These are phyloP conservation scores for Ips typographus DNA, from an alignment of 1,140 invertebrate genomes.

Conservation along the genomic window DNA sequence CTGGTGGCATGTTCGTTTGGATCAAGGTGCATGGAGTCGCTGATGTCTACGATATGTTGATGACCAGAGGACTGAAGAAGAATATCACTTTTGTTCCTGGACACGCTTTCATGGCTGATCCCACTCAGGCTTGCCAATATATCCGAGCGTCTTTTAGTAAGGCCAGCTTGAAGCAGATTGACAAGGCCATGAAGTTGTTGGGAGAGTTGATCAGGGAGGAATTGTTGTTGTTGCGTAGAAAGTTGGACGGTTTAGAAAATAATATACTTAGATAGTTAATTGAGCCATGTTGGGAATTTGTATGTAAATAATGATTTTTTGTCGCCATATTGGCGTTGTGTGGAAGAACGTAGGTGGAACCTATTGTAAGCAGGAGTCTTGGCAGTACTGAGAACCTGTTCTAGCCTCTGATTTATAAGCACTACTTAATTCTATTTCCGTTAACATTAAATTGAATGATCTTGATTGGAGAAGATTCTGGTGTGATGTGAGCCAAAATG, in stretches of 20 bases:
- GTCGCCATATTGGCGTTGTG: background rate
- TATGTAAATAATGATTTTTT: background rate
- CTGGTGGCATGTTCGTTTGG: constrained; percentile 79
- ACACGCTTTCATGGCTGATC: constrained; percentile 66
- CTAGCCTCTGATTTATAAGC: no score
- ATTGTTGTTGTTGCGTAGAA: constrained; percentile 50
- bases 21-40: constrained; percentile 65
- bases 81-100: constrained; percentile 71
- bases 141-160: constrained; percentile 70
- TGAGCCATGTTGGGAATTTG: background rate
- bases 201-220: constrained; percentile 54
- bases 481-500: no score
- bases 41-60: constrained; percentile 74
- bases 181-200: constrained; percentile 54
- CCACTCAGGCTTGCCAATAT: constrained; percentile 61
- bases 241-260: constrained; percentile 44
- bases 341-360: background rate
- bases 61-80: constrained; percentile 59
- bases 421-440: no score
- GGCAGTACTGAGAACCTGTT: no score
- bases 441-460: no score
- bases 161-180: constrained; percentile 64
- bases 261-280: constrained; percentile 36
- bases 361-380: background rate
- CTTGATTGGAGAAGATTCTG: no score